Base-by-base conservation (phyloP, 2,888 invertebrate genomes). In the Allolobophora icterica region DNA sequence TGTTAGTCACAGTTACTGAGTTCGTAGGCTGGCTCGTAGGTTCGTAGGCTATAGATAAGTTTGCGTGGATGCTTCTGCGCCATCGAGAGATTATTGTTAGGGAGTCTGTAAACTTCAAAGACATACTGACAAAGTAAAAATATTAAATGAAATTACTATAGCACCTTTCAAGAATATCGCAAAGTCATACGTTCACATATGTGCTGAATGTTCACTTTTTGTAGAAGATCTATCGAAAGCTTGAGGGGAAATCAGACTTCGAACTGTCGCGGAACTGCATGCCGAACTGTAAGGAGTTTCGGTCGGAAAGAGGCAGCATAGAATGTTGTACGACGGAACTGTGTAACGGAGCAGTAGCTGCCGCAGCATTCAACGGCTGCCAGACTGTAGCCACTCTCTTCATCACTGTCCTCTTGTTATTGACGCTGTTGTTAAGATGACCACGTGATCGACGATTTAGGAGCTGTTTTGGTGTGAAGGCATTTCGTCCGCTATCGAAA, bases 181-280 rank as follows among this genome's bases (percentile, higher is more conserved):
- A 24, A 19, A 52, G 24, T 4, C 24, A 52, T 3, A 52, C 17
- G 42, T 42, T 8, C 13, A 24, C 11, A 71, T n/a, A 71, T 71
- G 0, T 71, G 13, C 30, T 71, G 71, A n/a, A n/a, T 71, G 71
- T 71, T 71, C n/a, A n/a, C 8, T 11, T 71, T 71, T 71, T 71
- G 34, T 87, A 87, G 87, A 87, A 87, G 38, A 24, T 87, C 35
- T 87, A 87, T 38, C 87, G 87, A 87, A 87, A 87, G 38, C 87
- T 87, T 15, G 35, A 87, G n/a, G 87, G 87, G 17, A 87, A 87
- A 19, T 34, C 34, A 13, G 87, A 87, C 19, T 87, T 87, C 34
- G 87, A 87, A 34, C 38, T 87, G 35, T 87, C 87, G 87, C 8
- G 87, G 87, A 87, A 87, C 87, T 87, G 87, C 87, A 87, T 87